These are phyloP conservation scores for Oceanodroma leucorhoa DNA, from an alignment of 2,797 vertebrate genomes.

Conservation along the genomic window DNA sequence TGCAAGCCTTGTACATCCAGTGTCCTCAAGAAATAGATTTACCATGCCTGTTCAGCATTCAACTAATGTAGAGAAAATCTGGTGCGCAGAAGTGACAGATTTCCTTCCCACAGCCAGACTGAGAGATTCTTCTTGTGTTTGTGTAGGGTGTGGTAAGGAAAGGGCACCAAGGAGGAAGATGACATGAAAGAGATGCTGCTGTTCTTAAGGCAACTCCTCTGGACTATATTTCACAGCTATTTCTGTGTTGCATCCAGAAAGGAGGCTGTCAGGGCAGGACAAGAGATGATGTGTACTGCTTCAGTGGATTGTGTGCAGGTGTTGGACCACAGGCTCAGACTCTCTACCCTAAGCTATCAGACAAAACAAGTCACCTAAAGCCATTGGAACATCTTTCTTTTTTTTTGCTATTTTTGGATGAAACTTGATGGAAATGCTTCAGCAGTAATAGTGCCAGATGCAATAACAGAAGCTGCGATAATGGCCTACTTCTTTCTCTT, in stretches of 20 bases:
- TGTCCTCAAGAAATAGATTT: background rate
- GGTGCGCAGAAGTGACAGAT: background rate
- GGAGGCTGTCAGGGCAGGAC: background rate
- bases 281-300: background rate
- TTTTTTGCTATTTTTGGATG: background rate
- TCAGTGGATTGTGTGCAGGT: background rate
- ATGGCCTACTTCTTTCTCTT: background rate
- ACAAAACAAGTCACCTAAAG: background rate
- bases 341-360: background rate
- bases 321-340: background rate
- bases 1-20: background rate
- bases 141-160: background rate
- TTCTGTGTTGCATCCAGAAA: background rate
- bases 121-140: background rate
- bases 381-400: background rate
- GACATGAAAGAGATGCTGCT: background rate
- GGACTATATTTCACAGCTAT: background rate
- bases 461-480: constrained; percentile 13
- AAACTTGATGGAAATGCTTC: background rate
- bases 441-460: background rate
- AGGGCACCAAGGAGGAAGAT: background rate
- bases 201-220: background rate
- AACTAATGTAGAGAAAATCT: background rate
- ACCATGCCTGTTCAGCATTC: background rate
- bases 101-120: background rate